Evolutionary conservation across 2,888 invertebrate species (phyloP).

Genomic region (Conus canariensis): DNA sequence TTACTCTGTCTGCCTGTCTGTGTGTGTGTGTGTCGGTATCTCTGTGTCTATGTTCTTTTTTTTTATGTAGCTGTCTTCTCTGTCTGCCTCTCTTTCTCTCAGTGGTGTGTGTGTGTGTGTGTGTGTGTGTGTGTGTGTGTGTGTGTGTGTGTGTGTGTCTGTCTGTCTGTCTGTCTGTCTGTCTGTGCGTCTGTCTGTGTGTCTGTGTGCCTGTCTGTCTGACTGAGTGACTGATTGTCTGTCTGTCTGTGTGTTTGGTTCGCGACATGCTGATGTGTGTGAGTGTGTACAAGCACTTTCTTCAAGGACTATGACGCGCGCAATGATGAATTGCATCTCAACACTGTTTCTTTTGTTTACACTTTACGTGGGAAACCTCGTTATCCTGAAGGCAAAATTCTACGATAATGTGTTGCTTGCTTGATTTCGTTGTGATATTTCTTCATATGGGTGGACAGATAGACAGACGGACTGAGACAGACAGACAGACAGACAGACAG

Average conservation of each 20-base stretch:
- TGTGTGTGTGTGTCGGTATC: not conserved
- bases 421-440: too few species aligned
- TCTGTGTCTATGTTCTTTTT: not conserved
- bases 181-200: not conserved
- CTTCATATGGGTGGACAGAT: not conserved
- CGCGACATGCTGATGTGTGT: too few species aligned
- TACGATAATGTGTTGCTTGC: too few species aligned
- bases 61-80: not conserved
- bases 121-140: not conserved
- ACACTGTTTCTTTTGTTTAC: too few species aligned
- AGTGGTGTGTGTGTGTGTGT: not conserved
- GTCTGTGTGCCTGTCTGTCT: not conserved
- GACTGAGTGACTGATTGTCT: not conserved
- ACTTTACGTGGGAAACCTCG: too few species aligned
- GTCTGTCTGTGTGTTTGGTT: not conserved
- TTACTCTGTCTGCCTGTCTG: not conserved
- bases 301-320: too few species aligned
- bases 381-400: too few species aligned
- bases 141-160: slow-evolving; percentile 8
- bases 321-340: too few species aligned
- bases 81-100: not conserved
- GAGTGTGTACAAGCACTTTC: too few species aligned
- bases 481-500: not conserved
- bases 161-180: not conserved
- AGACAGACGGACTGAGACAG: not conserved